Evolutionary conservation across 2,888 invertebrate genomes (phyloP), one percentile per base, ranked within the genome.

Genomic region (Melinaea menophilus): DNA sequence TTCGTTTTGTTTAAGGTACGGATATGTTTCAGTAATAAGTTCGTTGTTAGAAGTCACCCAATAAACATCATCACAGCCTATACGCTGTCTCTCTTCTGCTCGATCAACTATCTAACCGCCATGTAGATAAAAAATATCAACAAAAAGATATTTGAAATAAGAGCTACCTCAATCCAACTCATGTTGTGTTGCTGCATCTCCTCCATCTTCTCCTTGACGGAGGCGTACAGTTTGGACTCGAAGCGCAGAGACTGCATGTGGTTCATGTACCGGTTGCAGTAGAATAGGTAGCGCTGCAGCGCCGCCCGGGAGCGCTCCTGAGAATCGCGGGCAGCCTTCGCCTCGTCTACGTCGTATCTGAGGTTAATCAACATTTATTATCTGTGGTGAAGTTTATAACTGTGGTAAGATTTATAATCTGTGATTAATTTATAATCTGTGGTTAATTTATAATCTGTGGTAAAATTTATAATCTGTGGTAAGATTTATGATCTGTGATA

Each of bases 181-280:
- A 99, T 99, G 84, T 98, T 98, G 85, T 98, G 98, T 82, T 98
- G 98, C 84, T 99, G 99, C 99, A 99, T 99, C 90, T 98, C 98
- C 85, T 99, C 98, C 99, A 99, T 99, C 92, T 99, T 99, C 83
- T 96, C 95, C 87, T 98, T 97, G 65, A 99, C 96, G 66, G 96
- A 96, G 5, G 97, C 96, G 89, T 99, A 98, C 64, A 99, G 92
- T 93, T 99, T 99, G 88, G 95, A 95, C 92, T 99, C 99, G 89
- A 99, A 98, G 88, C 98, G 98, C 78, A 99, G 93, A 71, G 98
- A 98, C 88, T 98, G 98, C 97, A 98, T 98, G 90, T 99, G 99
- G 90, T 99, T 99, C 97, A 99, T 98, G 88, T 98, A 99, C 67
- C 99, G 95, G 91, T 99, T 99, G 90, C 98, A 99, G 90, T 99